These are phyloP conservation scores for Anoplopoma fimbria DNA, from an alignment of 2,113 vertebrate species.

Conservation along the genomic window DNA sequence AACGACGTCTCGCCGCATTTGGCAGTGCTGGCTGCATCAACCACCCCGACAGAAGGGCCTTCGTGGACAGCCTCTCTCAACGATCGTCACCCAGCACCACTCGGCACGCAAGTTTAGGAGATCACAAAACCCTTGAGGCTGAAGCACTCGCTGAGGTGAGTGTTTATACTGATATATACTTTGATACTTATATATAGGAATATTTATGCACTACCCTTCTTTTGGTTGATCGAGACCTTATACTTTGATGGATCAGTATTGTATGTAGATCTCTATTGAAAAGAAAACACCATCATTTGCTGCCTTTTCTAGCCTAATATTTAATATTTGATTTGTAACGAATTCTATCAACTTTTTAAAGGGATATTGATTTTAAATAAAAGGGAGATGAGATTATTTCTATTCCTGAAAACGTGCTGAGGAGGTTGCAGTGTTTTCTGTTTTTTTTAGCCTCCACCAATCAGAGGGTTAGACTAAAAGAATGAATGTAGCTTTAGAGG, in stretches of 20 bases:
- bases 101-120: constrained; percentile 94
- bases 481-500: not conserved
- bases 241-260: not conserved
- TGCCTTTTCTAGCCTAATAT: not conserved
- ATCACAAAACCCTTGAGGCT: constrained; percentile 96
- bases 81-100: constrained; percentile 88
- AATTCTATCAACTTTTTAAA: not conserved
- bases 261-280: not conserved
- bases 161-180: not conserved
- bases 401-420: not conserved
- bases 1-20: constrained; percentile 93
- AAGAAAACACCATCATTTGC: not conserved
- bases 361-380: not conserved
- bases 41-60: constrained; percentile 91
- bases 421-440: not conserved
- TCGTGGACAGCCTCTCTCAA: constrained; percentile 88
- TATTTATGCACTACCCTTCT: not conserved
- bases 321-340: not conserved
- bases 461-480: not conserved
- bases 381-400: not conserved
- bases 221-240: not conserved
- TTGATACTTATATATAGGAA: not conserved
- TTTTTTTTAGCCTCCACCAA: not conserved
- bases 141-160: constrained; percentile 95
- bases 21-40: constrained; percentile 94